Evolutionary conservation across 2,797 vertebrate genomes (phyloP).

Genomic region (Microcaecilia unicolor): DNA sequence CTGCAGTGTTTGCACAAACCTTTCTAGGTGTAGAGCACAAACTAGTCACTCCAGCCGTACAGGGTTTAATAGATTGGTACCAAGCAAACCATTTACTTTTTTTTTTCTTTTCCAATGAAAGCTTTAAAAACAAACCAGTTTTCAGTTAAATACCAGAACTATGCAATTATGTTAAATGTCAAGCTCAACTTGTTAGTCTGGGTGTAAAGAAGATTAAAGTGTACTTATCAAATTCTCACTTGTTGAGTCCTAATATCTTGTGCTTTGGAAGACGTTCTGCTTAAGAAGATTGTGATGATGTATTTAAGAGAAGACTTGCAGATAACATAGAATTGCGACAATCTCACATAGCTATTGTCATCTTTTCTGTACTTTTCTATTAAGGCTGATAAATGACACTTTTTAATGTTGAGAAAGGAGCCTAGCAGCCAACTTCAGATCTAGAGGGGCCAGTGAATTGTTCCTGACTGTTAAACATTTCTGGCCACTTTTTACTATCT

Average conservation of each 20-base stretch:
- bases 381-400: no score
- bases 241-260: not conserved
- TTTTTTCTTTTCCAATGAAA: not conserved
- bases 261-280: no score
- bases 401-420: no score
- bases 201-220: not conserved
- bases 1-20: slow-evolving; percentile 39
- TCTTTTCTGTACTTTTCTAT: no score
- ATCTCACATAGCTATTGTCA: no score
- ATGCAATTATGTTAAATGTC: slow-evolving; percentile 15
- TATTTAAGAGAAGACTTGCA: no score
- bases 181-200: not conserved
- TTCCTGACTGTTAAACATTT: no score
- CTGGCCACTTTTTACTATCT: no score
- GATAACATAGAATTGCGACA: no score
- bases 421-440: no score
- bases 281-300: no score
- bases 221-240: not conserved
- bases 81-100: not conserved
- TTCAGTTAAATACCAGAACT: slow-evolving; percentile 9
- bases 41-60: not conserved
- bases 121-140: slow-evolving; percentile 6
- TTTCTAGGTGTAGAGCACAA: slow-evolving; percentile 10
- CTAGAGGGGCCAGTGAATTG: no score
- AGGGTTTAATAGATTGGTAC: not conserved